Conservation (phyloP, 2,113 vertebrate species). For the Emydocephalus ijimae region DNA sequence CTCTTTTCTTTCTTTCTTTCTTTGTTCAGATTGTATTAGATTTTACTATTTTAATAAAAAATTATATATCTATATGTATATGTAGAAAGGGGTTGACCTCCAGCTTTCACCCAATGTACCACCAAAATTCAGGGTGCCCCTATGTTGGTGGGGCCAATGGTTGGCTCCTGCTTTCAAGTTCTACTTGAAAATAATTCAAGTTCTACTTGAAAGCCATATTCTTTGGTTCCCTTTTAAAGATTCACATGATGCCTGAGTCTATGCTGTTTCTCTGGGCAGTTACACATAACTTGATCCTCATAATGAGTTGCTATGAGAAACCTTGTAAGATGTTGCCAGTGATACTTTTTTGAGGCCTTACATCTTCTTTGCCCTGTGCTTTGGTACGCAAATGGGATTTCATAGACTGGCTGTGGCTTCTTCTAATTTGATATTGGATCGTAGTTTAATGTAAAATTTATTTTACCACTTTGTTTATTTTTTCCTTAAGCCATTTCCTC, state of each 20-base stretch:
- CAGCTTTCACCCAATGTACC: background rate
- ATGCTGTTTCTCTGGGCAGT: background rate
- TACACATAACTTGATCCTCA: background rate
- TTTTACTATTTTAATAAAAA: background rate
- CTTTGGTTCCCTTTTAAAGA: background rate
- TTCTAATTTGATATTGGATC: background rate
- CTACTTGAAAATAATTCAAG: background rate
- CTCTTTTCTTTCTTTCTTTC: background rate
- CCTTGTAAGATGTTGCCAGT: background rate
- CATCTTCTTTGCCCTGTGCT: background rate
- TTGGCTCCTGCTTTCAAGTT: background rate
- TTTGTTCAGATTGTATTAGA: background rate
- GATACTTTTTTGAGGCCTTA: background rate
- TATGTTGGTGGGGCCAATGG: background rate
- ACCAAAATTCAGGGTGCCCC: background rate
- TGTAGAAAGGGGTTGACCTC: background rate
- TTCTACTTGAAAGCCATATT: background rate
- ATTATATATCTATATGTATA: background rate
- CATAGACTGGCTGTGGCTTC: background rate
- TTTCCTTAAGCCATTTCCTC: background rate
- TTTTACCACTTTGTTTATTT: background rate
- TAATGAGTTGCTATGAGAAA: background rate
- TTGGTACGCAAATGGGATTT: background rate
- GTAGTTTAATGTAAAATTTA: background rate
- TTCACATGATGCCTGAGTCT: background rate